phyloP scores from a whole-genome alignment of 2,888 invertebrate species.

The Gasteruption jaculator region DNA sequence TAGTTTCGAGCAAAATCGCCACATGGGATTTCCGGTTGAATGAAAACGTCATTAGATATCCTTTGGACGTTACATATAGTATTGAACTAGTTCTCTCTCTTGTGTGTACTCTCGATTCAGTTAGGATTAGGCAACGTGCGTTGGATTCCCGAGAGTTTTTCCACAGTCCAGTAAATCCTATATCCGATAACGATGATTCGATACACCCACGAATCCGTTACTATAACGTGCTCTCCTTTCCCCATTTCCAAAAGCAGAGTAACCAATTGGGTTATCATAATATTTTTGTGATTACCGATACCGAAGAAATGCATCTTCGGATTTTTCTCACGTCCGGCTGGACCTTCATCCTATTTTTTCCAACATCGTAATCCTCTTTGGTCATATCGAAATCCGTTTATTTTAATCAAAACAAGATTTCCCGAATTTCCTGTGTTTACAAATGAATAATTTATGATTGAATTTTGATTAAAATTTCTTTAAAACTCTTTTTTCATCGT shows the following conservation, averaged over 20 bases:
- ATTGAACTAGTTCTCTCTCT: no score
- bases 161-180: conserved; percentile 41
- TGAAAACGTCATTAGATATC: conserved; percentile 45
- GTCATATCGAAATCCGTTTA: conserved; percentile 33
- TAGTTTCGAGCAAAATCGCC: no score
- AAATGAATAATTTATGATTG: no score
- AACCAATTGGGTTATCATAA: conserved; percentile 49
- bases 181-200: conserved; percentile 50
- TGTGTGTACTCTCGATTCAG: conserved; percentile 31
- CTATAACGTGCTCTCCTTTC: no score
- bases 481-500: no score
- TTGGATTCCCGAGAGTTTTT: conserved; percentile 36
- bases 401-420: no score
- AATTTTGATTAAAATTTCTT: no score
- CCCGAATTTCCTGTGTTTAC: no score
- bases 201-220: conserved; percentile 31
- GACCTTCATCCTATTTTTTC: conserved; percentile 3
- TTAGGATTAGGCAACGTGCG: conserved; percentile 40
- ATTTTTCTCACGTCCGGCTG: conserved; percentile 23
- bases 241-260: no score
- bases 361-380: conserved; percentile 12
- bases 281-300: conserved; percentile 43
- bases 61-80: no score
- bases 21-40: conserved; percentile 25
- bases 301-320: conserved; percentile 13